Conservation (phyloP, 2,113 vertebrate genomes). For the Chelonoidis abingdonii region DNA sequence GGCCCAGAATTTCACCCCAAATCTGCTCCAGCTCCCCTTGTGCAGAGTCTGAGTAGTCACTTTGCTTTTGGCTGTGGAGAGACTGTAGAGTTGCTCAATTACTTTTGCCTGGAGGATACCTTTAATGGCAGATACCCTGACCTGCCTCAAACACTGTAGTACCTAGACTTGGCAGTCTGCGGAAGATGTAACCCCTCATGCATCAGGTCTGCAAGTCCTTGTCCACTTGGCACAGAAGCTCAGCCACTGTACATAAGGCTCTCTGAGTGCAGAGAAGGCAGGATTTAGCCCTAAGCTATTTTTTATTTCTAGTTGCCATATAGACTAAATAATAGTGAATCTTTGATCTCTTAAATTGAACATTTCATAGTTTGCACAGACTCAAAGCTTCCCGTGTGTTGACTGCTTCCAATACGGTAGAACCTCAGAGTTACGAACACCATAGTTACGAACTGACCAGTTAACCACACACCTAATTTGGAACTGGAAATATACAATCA, state of each 20-base stretch:
- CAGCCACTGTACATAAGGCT: not conserved
- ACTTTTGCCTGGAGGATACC: not conserved
- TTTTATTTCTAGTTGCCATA: not conserved
- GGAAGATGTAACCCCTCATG: not conserved
- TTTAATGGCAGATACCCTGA: not conserved
- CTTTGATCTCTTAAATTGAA: not conserved
- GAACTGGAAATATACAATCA: too few relatives aligned
- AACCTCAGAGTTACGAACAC: too few relatives aligned
- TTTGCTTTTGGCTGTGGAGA: not conserved
- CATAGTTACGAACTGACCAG: too few relatives aligned
- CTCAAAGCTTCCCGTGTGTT: not conserved
- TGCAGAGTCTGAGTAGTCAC: not conserved
- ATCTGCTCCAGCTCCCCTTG: not conserved
- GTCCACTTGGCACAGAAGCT: not conserved
- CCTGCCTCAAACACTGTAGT: not conserved
- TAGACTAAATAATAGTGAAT: not conserved
- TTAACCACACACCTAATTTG: too few relatives aligned
- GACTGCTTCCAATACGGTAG: not conserved
- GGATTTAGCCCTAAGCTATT: not conserved
- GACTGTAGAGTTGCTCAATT: not conserved
- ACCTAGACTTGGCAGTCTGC: not conserved
- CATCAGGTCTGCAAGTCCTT: not conserved
- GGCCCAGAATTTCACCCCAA: not conserved
- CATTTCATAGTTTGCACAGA: fast-evolving
- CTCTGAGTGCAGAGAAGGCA: not conserved